phyloP scores from a whole-genome alignment of 2,113 vertebrate species.

The Mus pahari region DNA sequence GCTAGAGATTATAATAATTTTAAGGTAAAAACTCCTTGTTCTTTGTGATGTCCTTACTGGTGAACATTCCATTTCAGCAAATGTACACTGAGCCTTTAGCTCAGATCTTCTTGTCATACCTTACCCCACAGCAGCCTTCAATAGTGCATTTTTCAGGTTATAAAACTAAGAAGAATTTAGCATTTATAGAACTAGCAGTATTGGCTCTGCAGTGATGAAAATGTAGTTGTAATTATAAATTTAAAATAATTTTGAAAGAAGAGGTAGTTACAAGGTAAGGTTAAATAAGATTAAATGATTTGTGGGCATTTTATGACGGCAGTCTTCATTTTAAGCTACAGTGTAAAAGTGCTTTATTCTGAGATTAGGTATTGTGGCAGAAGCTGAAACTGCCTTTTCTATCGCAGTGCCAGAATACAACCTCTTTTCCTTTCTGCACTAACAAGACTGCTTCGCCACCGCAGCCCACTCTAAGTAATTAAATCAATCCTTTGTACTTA shows the following conservation, averaged over 20 bases:
- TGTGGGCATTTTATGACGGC: constrained; percentile 89
- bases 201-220: constrained; percentile 79
- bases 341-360: constrained; percentile 92
- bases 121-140: constrained; percentile 60
- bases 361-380: constrained; percentile 95
- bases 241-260: constrained; percentile 83
- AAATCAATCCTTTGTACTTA: constrained; percentile 99
- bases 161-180: constrained; percentile 57
- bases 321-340: constrained; percentile 91
- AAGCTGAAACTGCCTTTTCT: constrained; percentile 93
- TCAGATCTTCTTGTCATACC: not conserved
- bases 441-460: constrained; percentile 94
- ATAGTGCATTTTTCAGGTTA: constrained; percentile 44
- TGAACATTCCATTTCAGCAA: constrained; percentile 35
- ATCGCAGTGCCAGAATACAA: constrained; percentile 92
- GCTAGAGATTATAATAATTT: constrained; percentile 52
- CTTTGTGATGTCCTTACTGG: constrained; percentile 19
- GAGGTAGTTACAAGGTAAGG: constrained; percentile 88
- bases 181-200: constrained; percentile 59
- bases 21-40: not conserved
- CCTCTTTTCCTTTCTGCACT: constrained; percentile 92
- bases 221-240: constrained; percentile 78
- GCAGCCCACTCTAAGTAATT: constrained; percentile 97
- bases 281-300: constrained; percentile 91
- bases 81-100: not conserved